These are phyloP conservation scores for Ricordea florida DNA, from an alignment of 92 coral and sea anemone genomes.

Conservation along the genomic window DNA sequence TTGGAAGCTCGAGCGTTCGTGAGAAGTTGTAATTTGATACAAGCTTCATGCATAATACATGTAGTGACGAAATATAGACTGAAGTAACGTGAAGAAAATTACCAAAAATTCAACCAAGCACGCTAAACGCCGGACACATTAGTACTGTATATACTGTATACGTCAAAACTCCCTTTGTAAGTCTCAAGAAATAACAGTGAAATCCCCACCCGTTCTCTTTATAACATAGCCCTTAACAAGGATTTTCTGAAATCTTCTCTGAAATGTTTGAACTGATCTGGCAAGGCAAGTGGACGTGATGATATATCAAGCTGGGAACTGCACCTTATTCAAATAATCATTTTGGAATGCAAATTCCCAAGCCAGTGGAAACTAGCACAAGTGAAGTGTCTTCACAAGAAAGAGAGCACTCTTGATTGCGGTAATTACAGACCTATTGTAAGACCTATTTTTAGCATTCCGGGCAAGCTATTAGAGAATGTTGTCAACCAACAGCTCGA, in stretches of 20 bases:
- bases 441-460: conserved; percentile 8
- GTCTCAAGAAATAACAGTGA: conserved; percentile 32
- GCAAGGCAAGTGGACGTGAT: conserved; percentile 36
- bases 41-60: too few relatives aligned
- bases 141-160: too few relatives aligned
- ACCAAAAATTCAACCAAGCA: too few relatives aligned
- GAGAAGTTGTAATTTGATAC: too few relatives aligned
- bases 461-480: conserved; percentile 22
- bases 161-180: conserved; percentile 25
- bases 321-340: conserved; percentile 3
- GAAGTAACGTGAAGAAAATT: too few relatives aligned
- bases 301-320: conserved; percentile 6
- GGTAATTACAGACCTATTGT: conserved; percentile 19
- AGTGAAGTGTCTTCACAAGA: conserved; percentile 13
- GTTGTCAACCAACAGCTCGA: conserved; percentile 10
- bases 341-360: conserved; percentile 29
- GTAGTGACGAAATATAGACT: too few relatives aligned
- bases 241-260: conserved; percentile 34
- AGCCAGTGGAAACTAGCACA: conserved; percentile 17
- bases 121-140: too few relatives aligned
- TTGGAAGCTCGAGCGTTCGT: too few relatives aligned
- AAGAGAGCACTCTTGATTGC: conserved; percentile 20
- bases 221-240: conserved; percentile 19
- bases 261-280: conserved; percentile 10
- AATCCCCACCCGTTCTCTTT: neutral